Evolutionary conservation across 2,888 invertebrate species (phyloP).

Genomic region (Zhuqinia jingwanae): DNA sequence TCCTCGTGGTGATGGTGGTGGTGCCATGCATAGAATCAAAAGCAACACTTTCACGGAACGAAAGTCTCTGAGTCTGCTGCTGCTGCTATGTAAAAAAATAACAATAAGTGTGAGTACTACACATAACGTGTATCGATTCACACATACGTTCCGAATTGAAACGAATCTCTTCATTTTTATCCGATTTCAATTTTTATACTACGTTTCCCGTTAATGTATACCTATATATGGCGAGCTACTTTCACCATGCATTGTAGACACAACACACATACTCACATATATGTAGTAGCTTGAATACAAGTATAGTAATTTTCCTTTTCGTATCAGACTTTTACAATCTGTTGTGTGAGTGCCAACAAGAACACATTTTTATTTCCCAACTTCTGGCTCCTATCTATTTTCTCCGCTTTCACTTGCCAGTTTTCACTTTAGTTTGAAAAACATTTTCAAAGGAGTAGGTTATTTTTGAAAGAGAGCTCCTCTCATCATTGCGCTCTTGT

Average conservation of each 20-base stretch:
- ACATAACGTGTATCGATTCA: slow-evolving; percentile 37
- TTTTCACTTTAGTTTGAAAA: slow-evolving; percentile 36
- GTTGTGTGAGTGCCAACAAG: not conserved
- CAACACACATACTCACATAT: not conserved
- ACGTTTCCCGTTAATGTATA: too few species aligned
- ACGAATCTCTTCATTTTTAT: slow-evolving; percentile 26
- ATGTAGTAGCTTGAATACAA: not conserved
- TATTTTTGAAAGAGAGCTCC: slow-evolving; percentile 10
- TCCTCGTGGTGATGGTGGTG: not conserved
- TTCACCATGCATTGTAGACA: slow-evolving; percentile 28
- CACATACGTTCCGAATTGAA: slow-evolving; percentile 4
- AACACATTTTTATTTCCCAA: slow-evolving; percentile 26
- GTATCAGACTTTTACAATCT: slow-evolving; percentile 48
- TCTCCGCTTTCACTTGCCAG: slow-evolving; percentile 57
- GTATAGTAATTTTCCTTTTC: slow-evolving; percentile 2
- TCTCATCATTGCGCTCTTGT: not conserved
- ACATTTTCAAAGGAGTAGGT: slow-evolving; percentile 53
- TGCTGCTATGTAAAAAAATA: too few species aligned
- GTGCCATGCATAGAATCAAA: slow-evolving; percentile 21
- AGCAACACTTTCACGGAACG: slow-evolving; percentile 32
- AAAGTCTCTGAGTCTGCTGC: not conserved
- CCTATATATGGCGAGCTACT: slow-evolving; percentile 1
- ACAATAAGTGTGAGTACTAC: too few species aligned
- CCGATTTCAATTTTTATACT: slow-evolving; percentile 13
- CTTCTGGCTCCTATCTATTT: slow-evolving; percentile 47